phyloP scores from a whole-genome alignment of 2,113 vertebrate species.

The Perognathus longimembris region DNA sequence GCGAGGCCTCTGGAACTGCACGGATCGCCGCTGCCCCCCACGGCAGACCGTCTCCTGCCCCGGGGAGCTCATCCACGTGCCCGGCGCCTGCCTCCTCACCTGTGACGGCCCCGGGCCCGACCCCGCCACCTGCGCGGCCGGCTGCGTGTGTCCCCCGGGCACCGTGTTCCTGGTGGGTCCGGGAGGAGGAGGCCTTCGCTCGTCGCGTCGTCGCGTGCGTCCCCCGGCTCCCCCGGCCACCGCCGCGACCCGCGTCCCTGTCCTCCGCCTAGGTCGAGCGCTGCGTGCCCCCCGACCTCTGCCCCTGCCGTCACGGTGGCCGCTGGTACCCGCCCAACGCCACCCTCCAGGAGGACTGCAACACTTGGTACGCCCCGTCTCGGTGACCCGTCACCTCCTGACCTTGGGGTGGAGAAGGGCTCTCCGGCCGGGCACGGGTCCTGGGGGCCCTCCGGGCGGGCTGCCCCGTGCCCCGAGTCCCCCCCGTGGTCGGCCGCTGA shows the following conservation, averaged over 20 bases:
- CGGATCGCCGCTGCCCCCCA: conserved; percentile 80
- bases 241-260: rapidly evolving
- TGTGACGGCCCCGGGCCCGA: conserved; percentile 86
- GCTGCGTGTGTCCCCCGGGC: conserved; percentile 92
- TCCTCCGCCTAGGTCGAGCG: conserved; percentile 84
- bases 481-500: no score
- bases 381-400: not conserved
- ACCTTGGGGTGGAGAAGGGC: not conserved
- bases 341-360: conserved; percentile 93
- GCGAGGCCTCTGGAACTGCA: conserved; percentile 90
- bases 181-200: not conserved
- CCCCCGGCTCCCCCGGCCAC: no score
- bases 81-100: conserved; percentile 91
- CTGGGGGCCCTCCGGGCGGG: not conserved
- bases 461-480: not conserved
- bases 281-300: conserved; percentile 90
- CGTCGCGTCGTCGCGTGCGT: no score
- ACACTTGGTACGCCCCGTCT: conserved; percentile 88
- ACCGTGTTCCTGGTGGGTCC: conserved; percentile 89
- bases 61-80: conserved; percentile 86
- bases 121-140: conserved; percentile 78
- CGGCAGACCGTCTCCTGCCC: conserved; percentile 86
- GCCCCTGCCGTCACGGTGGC: conserved; percentile 93
- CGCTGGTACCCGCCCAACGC: conserved; percentile 90
- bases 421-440: not conserved